These are phyloP conservation scores for Gymnothorax reevesii DNA, from an alignment of 2,797 vertebrate genomes.

Conservation along the genomic window DNA sequence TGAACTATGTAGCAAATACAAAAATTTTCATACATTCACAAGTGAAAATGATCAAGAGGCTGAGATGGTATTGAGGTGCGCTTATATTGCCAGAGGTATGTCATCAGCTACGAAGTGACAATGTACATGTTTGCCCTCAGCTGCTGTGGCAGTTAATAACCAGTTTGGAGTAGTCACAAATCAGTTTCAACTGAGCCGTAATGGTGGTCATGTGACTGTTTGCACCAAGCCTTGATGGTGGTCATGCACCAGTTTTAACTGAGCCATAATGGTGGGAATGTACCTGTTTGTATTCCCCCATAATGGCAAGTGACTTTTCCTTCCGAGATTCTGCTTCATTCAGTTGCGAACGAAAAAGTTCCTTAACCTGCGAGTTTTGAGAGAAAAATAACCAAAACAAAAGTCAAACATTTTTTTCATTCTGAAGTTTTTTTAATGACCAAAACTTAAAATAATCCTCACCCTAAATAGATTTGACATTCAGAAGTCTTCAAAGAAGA, in stretches of 20 bases:
- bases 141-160: constrained; percentile 59
- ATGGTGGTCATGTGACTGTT: constrained; percentile 75
- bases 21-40: too few species aligned
- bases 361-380: constrained; percentile 66
- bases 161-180: constrained; percentile 72
- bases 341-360: constrained; percentile 77
- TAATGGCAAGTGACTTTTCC: constrained; percentile 85
- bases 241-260: neutral
- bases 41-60: too few species aligned
- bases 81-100: too few species aligned
- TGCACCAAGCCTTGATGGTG: constrained; percentile 48
- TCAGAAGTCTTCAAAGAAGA: neutral
- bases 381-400: too few species aligned
- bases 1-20: too few species aligned
- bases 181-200: neutral
- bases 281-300: constrained; percentile 94
- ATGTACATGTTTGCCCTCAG: neutral
- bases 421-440: too few species aligned
- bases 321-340: constrained; percentile 83
- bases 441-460: neutral
- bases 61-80: too few species aligned
- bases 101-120: neutral
- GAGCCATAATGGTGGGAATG: neutral
- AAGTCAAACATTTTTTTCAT: too few species aligned
- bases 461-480: too few species aligned